phyloP scores from a whole-genome alignment of 2,888 invertebrate genomes.

The Eupithecia subfuscata region DNA sequence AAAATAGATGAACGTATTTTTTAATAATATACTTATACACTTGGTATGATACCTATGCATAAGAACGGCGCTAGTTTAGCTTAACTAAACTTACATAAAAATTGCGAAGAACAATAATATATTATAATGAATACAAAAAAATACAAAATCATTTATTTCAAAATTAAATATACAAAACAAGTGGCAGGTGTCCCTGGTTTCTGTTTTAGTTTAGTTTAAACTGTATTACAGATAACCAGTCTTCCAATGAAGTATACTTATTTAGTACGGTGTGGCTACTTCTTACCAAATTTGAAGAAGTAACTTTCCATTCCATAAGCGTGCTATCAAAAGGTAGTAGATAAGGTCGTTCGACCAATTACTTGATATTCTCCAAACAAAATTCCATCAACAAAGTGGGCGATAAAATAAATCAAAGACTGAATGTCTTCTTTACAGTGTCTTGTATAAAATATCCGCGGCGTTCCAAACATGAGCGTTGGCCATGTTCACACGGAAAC shows the following conservation, averaged over 20 bases:
- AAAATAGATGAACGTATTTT: not conserved
- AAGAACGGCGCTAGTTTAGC: not conserved
- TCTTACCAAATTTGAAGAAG: slow-evolving; percentile 4
- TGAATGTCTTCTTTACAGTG: slow-evolving; percentile 35
- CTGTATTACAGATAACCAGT: no score
- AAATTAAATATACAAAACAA: no score
- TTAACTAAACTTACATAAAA: not conserved
- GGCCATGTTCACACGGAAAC: not conserved
- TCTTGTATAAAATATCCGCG: slow-evolving; percentile 33
- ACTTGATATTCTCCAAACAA: slow-evolving; percentile 35
- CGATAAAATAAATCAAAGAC: slow-evolving; percentile 38
- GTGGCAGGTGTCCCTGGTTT: no score
- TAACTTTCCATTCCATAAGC: slow-evolving; percentile 8
- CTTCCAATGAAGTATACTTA: not conserved
- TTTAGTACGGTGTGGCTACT: not conserved
- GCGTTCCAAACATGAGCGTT: slow-evolving; percentile 30
- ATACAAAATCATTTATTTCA: no score
- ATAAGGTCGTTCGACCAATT: slow-evolving; percentile 24
- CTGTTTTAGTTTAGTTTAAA: no score
- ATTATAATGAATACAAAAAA: no score
- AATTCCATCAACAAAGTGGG: slow-evolving; percentile 38
- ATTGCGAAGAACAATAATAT: not conserved
- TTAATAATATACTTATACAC: no score
- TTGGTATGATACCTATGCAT: not conserved
- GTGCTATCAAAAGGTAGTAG: slow-evolving; percentile 24